Evolutionary conservation across 1,140 invertebrate genomes (phyloP).

Genomic region (Bombus pascuorum): DNA sequence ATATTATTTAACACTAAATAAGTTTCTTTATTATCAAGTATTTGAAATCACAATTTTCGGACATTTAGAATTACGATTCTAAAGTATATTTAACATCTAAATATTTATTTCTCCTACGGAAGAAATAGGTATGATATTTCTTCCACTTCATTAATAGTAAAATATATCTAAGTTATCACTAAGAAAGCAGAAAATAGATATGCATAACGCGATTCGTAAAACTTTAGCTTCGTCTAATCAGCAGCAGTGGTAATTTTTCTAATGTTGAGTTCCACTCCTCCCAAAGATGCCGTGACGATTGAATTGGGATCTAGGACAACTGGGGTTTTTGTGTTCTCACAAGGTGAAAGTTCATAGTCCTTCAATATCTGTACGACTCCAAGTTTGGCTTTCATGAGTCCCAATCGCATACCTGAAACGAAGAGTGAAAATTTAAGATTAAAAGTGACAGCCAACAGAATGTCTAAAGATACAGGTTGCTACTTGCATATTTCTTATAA

Average conservation of each 20-base stretch:
- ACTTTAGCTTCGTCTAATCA: neutral
- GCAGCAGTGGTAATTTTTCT: conserved; percentile 29
- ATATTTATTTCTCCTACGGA: rapidly evolving
- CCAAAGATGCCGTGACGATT: conserved; percentile 9
- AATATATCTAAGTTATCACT: too few species aligned
- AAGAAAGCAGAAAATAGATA: neutral
- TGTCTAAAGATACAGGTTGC: too few species aligned
- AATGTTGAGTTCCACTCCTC: conserved; percentile 51
- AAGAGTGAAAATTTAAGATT: neutral
- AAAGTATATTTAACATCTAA: too few species aligned
- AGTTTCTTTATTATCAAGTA: neutral
- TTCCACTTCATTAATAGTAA: too few species aligned
- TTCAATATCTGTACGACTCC: conserved; percentile 65
- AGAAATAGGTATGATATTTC: too few species aligned
- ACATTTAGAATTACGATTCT: rapidly evolving
- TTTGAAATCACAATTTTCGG: rapidly evolving
- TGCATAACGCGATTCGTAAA: too few species aligned
- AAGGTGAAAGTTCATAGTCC: conserved; percentile 66
- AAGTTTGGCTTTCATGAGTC: conserved; percentile 71
- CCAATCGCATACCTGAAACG: conserved; percentile 67
- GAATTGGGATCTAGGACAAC: conserved; percentile 55
- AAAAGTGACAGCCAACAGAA: neutral
- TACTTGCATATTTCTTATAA: too few species aligned
- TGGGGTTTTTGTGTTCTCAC: conserved; percentile 53
- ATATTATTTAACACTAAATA: too few species aligned